A percentile compares a stretch with the other conserved stretches of the same genome.
Evolutionary conservation across 2,888 invertebrate species (phyloP).

Genomic region (Sussaba pulchella): DNA sequence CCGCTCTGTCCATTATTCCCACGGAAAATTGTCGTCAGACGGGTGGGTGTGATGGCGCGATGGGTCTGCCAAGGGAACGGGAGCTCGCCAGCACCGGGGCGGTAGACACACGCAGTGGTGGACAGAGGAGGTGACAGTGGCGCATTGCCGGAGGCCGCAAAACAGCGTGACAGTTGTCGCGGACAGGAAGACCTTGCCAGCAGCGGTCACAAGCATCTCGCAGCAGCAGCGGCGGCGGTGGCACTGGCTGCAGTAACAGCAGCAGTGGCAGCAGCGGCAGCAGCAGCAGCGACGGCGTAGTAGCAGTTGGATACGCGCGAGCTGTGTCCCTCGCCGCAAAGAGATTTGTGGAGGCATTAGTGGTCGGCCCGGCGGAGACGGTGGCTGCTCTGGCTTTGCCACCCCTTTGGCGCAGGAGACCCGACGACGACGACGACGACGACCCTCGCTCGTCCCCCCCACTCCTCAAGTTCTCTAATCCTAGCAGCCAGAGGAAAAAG

Average conservation of each 20-base stretch:
- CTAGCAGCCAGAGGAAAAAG: background rate
- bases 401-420: conserved; percentile 6
- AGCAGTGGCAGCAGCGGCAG: conserved; percentile 37
- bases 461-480: conserved; percentile 9
- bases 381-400: conserved; percentile 17
- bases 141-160: conserved; percentile 52
- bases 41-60: conserved; percentile 30
- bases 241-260: conserved; percentile 40
- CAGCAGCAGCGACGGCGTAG: conserved; percentile 45
- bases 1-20: background rate
- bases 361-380: conserved; percentile 57
- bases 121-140: conserved; percentile 41
- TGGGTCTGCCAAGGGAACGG: conserved; percentile 24
- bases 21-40: conserved; percentile 22
- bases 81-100: conserved; percentile 28
- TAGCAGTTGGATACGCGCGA: conserved; percentile 30
- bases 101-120: conserved; percentile 16
- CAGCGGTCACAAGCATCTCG: conserved; percentile 51
- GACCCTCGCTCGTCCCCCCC: no score
- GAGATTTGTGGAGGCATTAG: conserved; percentile 69
- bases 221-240: conserved; percentile 22
- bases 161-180: conserved; percentile 63
- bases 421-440: background rate
- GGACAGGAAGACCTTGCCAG: conserved; percentile 61
- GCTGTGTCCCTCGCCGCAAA: conserved; percentile 41